Base-by-base conservation (phyloP, 2,888 invertebrate species). In the Aphodius granarius region DNA sequence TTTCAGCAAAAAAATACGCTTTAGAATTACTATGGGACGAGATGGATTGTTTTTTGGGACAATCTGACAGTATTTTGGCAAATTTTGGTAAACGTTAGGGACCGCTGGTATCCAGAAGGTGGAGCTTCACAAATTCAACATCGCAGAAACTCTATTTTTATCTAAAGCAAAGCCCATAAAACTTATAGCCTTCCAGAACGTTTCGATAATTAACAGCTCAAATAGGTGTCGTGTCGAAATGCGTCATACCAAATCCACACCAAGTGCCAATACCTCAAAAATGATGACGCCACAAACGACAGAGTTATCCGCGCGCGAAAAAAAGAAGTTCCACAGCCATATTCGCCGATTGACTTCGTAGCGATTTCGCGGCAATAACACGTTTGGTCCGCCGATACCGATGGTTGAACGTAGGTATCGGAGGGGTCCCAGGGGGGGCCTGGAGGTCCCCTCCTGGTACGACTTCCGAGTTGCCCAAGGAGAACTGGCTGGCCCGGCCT, bases 291-390 rank as follows among this genome's bases (percentile, higher is more conserved):
- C 43, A 43, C 43, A 43, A 43, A 9, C 43, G 9, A 43, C n/a
- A n/a, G n/a, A 43, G 2, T 43, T 43, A 43, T 43, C 43, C 3
- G 43, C 43, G 43, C 43, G 43, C 43, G 13, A 43, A 43, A 43
- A 43, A 43, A 13, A 43, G 13, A n/a, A n/a, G n/a, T n/a, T n/a
- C n/a, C n/a, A n/a, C n/a, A n/a, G n/a, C n/a, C n/a, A n/a, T n/a
- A 13, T 43, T 3, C 43, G 9, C 13, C 43, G 4, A 43, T 13
- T 43, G 43, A 43, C 78, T 78, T 78, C 76, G 76, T 75, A 75
- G 77, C 76, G 78, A 80, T 80, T 80, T 80, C 75, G 78, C 76
- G 78, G 78, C 79, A 79, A 79, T 79, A 77, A 78, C 78, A 79
- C 78, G 79, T 79, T 80, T 79, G 78, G 78, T 68, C 68, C 20